Evolutionary conservation across 2,888 invertebrate species (phyloP).

Genomic region (Philaethria dido): DNA sequence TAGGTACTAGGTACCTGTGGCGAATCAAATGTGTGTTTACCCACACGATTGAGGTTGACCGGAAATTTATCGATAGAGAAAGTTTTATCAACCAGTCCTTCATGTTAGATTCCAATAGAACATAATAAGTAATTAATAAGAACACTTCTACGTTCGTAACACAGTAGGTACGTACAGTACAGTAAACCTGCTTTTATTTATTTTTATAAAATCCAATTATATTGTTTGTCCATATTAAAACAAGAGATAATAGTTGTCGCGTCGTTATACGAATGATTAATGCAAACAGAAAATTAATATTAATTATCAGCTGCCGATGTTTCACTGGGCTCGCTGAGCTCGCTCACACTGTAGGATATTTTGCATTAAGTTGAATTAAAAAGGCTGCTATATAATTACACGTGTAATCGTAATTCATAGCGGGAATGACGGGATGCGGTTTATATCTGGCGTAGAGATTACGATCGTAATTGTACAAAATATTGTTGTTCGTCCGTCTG

Average conservation of each 20-base stretch:
- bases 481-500: slow-evolving; percentile 67
- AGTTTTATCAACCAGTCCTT: slow-evolving; percentile 19
- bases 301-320: slow-evolving; percentile 28
- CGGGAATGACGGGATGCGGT: slow-evolving; percentile 54
- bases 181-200: slow-evolving; percentile 17
- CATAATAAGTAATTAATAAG: slow-evolving; percentile 5
- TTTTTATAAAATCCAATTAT: slow-evolving; percentile 20
- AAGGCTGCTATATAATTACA: slow-evolving; percentile 50
- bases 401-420: slow-evolving; percentile 54
- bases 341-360: slow-evolving; percentile 36
- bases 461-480: slow-evolving; percentile 76
- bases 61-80: slow-evolving; percentile 18
- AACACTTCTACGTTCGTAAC: not conserved
- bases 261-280: slow-evolving; percentile 22
- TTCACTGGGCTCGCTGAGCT: slow-evolving; percentile 13
- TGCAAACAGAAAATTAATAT: slow-evolving; percentile 28
- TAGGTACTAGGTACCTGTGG: not conserved
- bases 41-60: not conserved
- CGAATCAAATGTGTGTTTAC: not conserved
- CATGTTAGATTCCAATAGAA: not conserved
- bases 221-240: slow-evolving; percentile 23
- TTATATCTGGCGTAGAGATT: slow-evolving; percentile 64
- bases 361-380: slow-evolving; percentile 48
- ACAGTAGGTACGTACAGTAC: not conserved
- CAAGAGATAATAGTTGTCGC: slow-evolving; percentile 29